Conservation (phyloP, 1,140 invertebrate species). For the Cherax destructor region DNA sequence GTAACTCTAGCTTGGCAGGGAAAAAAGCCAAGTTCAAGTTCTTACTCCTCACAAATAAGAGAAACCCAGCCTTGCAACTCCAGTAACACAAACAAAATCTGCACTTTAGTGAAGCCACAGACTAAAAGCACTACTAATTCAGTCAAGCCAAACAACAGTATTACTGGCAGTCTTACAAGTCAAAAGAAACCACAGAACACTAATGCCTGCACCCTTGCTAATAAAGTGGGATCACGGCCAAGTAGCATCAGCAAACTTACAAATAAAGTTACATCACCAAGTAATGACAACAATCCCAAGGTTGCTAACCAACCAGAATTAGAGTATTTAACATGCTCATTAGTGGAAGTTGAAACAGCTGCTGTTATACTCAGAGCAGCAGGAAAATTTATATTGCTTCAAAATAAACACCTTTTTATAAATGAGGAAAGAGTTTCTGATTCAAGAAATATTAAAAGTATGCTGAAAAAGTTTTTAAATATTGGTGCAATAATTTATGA, state of each 20-base stretch:
- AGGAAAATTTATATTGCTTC: not conserved
- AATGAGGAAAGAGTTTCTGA: not conserved
- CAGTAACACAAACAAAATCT: not conserved
- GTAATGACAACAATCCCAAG: not conserved
- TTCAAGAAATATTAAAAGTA: not conserved
- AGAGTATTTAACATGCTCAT: not conserved
- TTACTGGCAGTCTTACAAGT: not conserved
- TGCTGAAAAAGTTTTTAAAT: conserved; percentile 1
- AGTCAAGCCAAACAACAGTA: not conserved
- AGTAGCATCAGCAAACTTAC: not conserved
- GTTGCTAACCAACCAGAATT: not conserved
- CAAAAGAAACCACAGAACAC: not conserved
- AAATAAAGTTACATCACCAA: not conserved
- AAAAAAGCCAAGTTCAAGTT: not conserved
- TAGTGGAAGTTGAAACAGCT: not conserved
- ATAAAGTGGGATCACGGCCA: not conserved
- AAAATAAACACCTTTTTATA: not conserved
- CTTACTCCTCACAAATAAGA: not conserved
- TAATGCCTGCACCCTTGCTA: not conserved
- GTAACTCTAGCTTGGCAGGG: conserved; percentile 3
- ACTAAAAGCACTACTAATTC: not conserved
- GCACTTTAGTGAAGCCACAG: not conserved
- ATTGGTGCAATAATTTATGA: not conserved
- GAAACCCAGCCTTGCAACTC: not conserved
- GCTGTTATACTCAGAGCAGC: not conserved